Evolutionary conservation across 2,888 invertebrate genomes (phyloP).

Genomic region (Eristalinus aeneus): DNA sequence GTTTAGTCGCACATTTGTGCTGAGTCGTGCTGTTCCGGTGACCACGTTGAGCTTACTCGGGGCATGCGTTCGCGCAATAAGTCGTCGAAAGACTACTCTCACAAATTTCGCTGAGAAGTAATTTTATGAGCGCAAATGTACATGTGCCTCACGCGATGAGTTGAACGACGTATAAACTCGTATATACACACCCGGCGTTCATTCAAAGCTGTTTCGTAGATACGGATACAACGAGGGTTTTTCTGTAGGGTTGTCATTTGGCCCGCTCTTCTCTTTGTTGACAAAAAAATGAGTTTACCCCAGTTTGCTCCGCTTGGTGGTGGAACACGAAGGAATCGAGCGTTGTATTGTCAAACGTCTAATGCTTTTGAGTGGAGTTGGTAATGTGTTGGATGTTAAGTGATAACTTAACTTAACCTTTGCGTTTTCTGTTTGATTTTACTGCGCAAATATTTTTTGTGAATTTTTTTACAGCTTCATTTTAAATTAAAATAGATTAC

Average conservation of each 20-base stretch:
- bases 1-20: slow-evolving; percentile 1
- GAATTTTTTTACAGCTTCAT: background rate
- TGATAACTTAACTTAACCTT: background rate
- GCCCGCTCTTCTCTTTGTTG: background rate
- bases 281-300: background rate
- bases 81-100: slow-evolving; percentile 25
- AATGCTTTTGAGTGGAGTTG: slow-evolving; percentile 4
- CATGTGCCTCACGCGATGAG: background rate
- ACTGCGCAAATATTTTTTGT: background rate
- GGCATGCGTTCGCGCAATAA: slow-evolving; percentile 44
- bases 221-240: background rate
- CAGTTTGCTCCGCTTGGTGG: background rate
- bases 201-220: background rate
- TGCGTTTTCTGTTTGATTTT: background rate
- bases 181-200: background rate
- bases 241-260: background rate
- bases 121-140: slow-evolving; percentile 38
- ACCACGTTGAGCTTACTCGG: slow-evolving; percentile 26
- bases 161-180: background rate
- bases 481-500: no score
- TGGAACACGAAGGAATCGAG: background rate
- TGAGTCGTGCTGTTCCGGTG: slow-evolving; percentile 9
- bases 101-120: slow-evolving; percentile 10
- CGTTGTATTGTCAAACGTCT: background rate
- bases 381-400: background rate